Base-by-base conservation (phyloP, 1,140 invertebrate genomes). In the Cherax quadricarinatus region DNA sequence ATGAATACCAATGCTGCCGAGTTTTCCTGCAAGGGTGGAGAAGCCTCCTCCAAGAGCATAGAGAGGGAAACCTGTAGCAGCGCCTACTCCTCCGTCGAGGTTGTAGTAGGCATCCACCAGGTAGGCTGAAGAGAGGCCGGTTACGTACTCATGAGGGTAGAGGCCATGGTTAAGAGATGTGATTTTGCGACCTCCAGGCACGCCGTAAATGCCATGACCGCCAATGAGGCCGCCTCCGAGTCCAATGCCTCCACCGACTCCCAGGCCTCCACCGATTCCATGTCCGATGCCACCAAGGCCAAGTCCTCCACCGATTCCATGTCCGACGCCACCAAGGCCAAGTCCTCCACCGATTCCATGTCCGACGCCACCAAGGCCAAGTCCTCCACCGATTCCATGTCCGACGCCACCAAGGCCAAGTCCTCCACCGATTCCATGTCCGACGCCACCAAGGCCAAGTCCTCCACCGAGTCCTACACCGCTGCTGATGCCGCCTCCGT, bases 41-140 rank as follows among this genome's bases (percentile, higher is more conserved):
- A 51, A 87, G 12, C 66, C 66, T 10, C 70, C 85, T n/a, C 85
- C 85, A 2, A 87, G 70, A 3, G 24, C 3, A 48, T 41, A 21
- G 66, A 87, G 85, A 51, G 41, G 66, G 70, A 87, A 87, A 16
- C 70, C 70, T n/a, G 21, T 73, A n/a, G 41, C 41, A 21, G 60
- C 57, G 16, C 85, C 85, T 7, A 78, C 51, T 2, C 85, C 70
- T 41, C 30, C 18, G 48, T 87, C 41, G 0, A 49, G 18, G 48
- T 87, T 62, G 30, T 87, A 53, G 66, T 87, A 87, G 70, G 62
- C 49, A 75, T 87, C 70, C 30, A 87, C 18, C 12, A 87, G 85
- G 85, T 87, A 75, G 21, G 70, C 85, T 66, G 85, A 87, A 70
- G 85, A 87, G 48, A 87, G 0, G 21, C 85, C 85, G 48, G 85